These are phyloP conservation scores for Limnephilus marmoratus DNA, from an alignment of 2,888 invertebrate genomes.

Conservation along the genomic window DNA sequence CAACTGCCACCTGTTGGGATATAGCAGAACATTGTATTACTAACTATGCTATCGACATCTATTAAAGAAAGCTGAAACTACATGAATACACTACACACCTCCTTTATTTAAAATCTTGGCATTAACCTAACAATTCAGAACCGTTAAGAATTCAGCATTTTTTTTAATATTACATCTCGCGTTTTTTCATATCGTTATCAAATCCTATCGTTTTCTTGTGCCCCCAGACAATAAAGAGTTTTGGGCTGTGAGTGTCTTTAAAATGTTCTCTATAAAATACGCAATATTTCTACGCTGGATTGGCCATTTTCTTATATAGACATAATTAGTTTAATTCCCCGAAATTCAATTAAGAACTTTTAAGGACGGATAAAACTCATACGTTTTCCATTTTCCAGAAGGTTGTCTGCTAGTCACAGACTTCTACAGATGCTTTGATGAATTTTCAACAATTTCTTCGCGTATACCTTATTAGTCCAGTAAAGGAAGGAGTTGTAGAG, in stretches of 20 bases:
- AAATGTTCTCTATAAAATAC: background rate
- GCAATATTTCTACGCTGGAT: background rate
- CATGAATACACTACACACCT: too few relatives aligned
- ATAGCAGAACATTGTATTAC: too few relatives aligned
- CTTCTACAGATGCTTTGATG: background rate
- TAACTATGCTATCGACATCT: too few relatives aligned
- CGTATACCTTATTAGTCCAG: too few relatives aligned
- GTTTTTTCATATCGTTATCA: background rate
- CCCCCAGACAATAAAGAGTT: background rate
- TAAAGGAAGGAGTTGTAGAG: too few relatives aligned
- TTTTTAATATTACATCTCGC: background rate
- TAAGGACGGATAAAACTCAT: background rate
- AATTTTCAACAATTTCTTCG: background rate
- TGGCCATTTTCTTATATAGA: background rate
- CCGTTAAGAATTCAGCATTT: background rate
- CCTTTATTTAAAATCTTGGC: background rate
- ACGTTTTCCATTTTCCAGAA: too few relatives aligned
- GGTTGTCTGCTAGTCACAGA: background rate
- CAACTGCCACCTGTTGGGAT: too few relatives aligned
- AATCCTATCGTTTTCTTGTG: background rate
- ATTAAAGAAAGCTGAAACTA: too few relatives aligned
- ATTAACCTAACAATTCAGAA: background rate
- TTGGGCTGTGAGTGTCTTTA: background rate
- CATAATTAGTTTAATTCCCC: background rate
- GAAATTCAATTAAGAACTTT: background rate